Percentiles rank a stretch among this genome's conserved stretches.
Evolutionary conservation across 2,888 invertebrate genomes (phyloP).

Genomic region (Furcula furcula): DNA sequence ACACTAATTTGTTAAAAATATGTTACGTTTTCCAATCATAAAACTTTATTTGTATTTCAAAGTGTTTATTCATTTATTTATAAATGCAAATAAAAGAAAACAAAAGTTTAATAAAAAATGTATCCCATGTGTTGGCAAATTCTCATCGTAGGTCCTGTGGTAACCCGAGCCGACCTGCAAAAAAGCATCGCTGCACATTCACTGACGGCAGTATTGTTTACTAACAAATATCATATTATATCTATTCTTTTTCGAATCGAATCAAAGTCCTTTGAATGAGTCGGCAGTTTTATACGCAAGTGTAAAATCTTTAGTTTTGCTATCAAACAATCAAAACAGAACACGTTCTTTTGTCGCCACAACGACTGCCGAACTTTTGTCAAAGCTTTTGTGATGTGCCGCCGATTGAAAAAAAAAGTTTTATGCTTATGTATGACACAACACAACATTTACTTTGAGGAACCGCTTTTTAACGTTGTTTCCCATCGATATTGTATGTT

Average conservation of each 20-base stretch:
- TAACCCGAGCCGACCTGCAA: conserved; percentile 24
- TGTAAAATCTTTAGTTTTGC: conserved; percentile 56
- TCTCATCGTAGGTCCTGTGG: conserved; percentile 11
- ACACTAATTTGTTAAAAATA: too few species aligned
- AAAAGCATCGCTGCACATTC: conserved; percentile 20
- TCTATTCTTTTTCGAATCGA: conserved; percentile 35
- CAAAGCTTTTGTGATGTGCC: conserved; percentile 55
- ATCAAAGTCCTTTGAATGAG: conserved; percentile 41
- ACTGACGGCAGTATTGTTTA: conserved; percentile 41
- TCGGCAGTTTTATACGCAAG: conserved; percentile 55
- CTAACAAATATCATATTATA: conserved; percentile 49
- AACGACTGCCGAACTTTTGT: conserved; percentile 64
- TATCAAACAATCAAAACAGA: conserved; percentile 73
- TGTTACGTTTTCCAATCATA: too few species aligned
- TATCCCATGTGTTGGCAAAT: too few species aligned
- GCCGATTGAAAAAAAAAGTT: conserved; percentile 44
- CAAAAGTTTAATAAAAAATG: too few species aligned
- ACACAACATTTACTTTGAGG: conserved; percentile 51
- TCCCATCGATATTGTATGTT: conserved; percentile 25
- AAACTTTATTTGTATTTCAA: too few species aligned
- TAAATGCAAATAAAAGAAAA: too few species aligned
- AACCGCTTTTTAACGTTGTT: conserved; percentile 39
- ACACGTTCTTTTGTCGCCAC: conserved; percentile 49
- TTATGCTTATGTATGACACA: conserved; percentile 38
- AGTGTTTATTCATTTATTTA: too few species aligned